Evolutionary conservation across 1,140 invertebrate genomes (phyloP).

Genomic region (Tetramorium alpestre): DNA sequence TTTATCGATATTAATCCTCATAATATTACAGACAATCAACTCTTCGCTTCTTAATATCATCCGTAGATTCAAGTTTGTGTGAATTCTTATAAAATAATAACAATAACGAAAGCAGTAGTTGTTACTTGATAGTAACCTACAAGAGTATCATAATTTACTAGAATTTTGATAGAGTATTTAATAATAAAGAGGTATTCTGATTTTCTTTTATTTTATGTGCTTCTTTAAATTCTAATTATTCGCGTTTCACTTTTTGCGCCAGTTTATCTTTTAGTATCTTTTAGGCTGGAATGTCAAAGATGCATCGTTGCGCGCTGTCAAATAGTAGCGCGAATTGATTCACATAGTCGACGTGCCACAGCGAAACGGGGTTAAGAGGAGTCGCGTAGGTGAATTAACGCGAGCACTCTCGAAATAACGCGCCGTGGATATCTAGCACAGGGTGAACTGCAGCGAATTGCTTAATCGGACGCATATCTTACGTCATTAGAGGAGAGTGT

Average conservation of each 20-base stretch:
- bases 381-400: conserved; percentile 53
- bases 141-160: neutral
- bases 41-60: neutral
- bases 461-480: conserved; percentile 48
- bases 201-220: neutral
- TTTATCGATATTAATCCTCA: conserved; percentile 16
- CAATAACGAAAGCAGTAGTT: neutral
- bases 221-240: neutral
- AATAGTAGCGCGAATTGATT: conserved; percentile 58
- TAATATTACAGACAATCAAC: neutral
- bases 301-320: conserved; percentile 21
- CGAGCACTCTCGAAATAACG: conserved; percentile 54
- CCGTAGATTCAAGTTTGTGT: neutral
- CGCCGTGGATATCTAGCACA: neutral
- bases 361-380: conserved; percentile 45
- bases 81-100: neutral
- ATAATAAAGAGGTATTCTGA: neutral
- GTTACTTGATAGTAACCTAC: no score
- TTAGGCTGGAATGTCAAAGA: conserved; percentile 18
- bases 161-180: neutral
- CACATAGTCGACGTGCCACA: conserved; percentile 56
- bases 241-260: neutral
- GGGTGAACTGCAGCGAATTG: neutral
- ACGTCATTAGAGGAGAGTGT: conserved; percentile 32
- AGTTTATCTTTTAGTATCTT: neutral